Evolutionary conservation across 2,113 vertebrate species (phyloP), one percentile per base, ranked within the genome.

Genomic region (Phainopepla nitens): DNA sequence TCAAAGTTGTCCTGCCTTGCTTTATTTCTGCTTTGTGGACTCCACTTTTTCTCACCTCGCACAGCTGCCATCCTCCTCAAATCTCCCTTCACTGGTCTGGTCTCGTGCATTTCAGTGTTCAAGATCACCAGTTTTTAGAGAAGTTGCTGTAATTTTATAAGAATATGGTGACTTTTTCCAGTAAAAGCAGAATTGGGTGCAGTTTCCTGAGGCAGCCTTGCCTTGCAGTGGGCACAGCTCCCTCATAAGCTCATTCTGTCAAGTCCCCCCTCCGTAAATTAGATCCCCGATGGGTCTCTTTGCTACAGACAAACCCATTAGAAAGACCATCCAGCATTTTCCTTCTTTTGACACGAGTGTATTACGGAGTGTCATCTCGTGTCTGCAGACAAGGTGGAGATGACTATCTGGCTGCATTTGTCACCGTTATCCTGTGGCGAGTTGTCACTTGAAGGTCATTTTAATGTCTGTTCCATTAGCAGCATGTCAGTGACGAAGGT

Each of bases 401-500:
- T 91, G 96, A 41, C 83, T 92, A 61, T 92, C 83, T 56, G 83
- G 56, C 83, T 91, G 91, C 61, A 71, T 96, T 95, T 91, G 81
- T 95, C 93, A 94, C 8, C 2, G 83, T 94, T 95, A 87, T 60
- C 91, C 91, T 60, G 65, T 71, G 92, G 65, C 3, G 1, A 76
- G 78, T 84, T 97, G 91, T 91, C 95, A 84, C 91, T 68, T 94
- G 80, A 94, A 96, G 96, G 96, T 93, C 91, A 54, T 65, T 95
- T 41, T 65, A 49, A 79, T 39, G 81, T 89, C 94, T 6, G 0
- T 94, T 95, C 87, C 77, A 76, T 96, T 96, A 93, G 77, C 77
- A 54, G 41, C 28, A 10, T 22, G 83, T 84, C 89, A 79, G 75
- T 91, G 93, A 89, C 0, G 2, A 50, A 84, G 89, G 89, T 68